phyloP scores from a whole-genome alignment of 2,888 invertebrate species.

The Chaetogeoica ovagalla region DNA sequence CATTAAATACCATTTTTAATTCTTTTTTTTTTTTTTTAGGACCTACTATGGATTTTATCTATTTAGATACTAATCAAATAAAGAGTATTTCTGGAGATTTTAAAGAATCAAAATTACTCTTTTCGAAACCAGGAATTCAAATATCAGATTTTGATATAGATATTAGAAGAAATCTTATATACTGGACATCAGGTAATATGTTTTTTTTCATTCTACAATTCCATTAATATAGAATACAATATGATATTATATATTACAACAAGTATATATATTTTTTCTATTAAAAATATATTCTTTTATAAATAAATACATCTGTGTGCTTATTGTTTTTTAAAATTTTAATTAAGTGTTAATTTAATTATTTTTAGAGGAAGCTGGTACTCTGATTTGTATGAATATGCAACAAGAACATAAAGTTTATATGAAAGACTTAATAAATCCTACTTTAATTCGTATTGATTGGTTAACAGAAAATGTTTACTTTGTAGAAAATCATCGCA shows the following conservation, averaged over 20 bases:
- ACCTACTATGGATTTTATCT: constrained; percentile 58
- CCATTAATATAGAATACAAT: too few species aligned
- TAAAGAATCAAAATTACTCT: constrained; percentile 57
- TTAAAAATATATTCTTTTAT: too few species aligned
- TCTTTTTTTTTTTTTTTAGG: constrained; percentile 56
- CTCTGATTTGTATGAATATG: constrained; percentile 38
- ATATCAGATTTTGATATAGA: constrained; percentile 66
- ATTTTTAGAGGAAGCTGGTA: constrained; percentile 39
- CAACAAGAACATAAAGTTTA: constrained; percentile 54
- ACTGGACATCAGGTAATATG: constrained; percentile 61
- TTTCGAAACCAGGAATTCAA: constrained; percentile 57
- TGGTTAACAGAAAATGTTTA: constrained; percentile 77
- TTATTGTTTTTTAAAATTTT: constrained; percentile 55
- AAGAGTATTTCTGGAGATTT: constrained; percentile 57
- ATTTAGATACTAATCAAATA: constrained; percentile 58
- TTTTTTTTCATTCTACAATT: too few species aligned
- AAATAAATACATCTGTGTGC: not conserved
- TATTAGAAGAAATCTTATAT: constrained; percentile 60
- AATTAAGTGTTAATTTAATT: not conserved
- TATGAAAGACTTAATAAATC: constrained; percentile 62
- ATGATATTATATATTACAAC: too few species aligned
- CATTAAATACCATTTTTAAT: not conserved
- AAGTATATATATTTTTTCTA: too few species aligned
- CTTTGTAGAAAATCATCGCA: constrained; percentile 62
- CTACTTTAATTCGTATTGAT: constrained; percentile 69